phyloP scores from a whole-genome alignment of 2,888 invertebrate species.

The Gibbula magus region DNA sequence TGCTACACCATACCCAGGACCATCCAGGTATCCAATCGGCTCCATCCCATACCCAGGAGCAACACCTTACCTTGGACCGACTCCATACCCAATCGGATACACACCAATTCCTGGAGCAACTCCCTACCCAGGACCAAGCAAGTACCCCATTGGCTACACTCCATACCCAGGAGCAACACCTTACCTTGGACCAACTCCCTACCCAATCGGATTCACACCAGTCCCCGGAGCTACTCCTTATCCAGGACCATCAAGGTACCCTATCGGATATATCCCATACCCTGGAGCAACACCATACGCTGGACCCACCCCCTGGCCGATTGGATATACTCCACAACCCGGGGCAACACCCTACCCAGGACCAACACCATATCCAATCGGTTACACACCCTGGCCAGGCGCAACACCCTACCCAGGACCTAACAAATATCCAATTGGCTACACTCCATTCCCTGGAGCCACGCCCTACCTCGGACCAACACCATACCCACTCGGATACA shows the following conservation, averaged over 20 bases:
- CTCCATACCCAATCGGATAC: slow-evolving; percentile 35
- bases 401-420: background rate
- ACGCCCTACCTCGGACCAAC: slow-evolving; percentile 1
- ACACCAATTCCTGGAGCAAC: slow-evolving; percentile 32
- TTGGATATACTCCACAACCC: background rate
- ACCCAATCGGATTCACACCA: background rate
- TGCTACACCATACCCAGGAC: background rate
- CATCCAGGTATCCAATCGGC: background rate
- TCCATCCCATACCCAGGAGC: background rate
- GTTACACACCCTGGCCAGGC: background rate
- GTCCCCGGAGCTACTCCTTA: background rate
- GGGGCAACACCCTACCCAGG: background rate
- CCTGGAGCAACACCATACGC: background rate
- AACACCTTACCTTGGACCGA: background rate
- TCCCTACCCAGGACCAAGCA: slow-evolving; percentile 26
- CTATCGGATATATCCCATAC: background rate
- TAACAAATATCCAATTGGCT: background rate
- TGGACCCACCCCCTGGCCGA: background rate
- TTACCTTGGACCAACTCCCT: background rate
- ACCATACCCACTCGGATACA: slow-evolving; percentile 36
- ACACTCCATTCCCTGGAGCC: slow-evolving; percentile 14
- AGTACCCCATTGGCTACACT: background rate
- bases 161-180: background rate
- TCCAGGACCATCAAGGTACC: background rate
- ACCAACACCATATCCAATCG: background rate